Percentiles rank a stretch among this genome's conserved stretches.
These are phyloP conservation scores for Cephus pygmeus DNA, from an alignment of 2,888 invertebrate species.

Conservation along the genomic window DNA sequence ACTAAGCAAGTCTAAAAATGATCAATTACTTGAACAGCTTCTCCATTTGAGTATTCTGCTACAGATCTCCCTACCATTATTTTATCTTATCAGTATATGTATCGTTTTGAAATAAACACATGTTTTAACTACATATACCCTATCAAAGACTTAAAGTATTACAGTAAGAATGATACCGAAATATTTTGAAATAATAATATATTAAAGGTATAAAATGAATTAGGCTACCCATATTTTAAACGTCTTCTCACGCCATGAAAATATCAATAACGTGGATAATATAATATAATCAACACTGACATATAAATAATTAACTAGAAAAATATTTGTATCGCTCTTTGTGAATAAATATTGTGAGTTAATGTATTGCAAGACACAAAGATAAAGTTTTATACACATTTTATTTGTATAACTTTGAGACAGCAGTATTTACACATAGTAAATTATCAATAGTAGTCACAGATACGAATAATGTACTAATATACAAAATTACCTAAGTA, in stretches of 20 bases:
- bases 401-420: neutral
- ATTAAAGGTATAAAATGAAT: neutral
- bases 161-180: neutral
- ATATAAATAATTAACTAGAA: neutral
- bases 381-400: neutral
- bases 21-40: neutral
- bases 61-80: neutral
- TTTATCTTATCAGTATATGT: neutral
- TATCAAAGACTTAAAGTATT: neutral
- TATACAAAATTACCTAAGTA: neutral
- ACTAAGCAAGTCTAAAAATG: neutral
- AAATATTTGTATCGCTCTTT: neutral
- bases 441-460: neutral
- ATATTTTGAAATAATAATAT: neutral
- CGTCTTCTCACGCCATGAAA: neutral
- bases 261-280: neutral
- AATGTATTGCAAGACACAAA: neutral
- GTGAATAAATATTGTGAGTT: neutral
- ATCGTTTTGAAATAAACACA: neutral
- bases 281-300: neutral
- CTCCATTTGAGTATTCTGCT: neutral
- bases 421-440: neutral
- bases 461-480: neutral
- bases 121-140: neutral
- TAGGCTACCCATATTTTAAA: neutral